phyloP scores from a whole-genome alignment of 2,113 vertebrate genomes.

The Oophaga pumilio region DNA sequence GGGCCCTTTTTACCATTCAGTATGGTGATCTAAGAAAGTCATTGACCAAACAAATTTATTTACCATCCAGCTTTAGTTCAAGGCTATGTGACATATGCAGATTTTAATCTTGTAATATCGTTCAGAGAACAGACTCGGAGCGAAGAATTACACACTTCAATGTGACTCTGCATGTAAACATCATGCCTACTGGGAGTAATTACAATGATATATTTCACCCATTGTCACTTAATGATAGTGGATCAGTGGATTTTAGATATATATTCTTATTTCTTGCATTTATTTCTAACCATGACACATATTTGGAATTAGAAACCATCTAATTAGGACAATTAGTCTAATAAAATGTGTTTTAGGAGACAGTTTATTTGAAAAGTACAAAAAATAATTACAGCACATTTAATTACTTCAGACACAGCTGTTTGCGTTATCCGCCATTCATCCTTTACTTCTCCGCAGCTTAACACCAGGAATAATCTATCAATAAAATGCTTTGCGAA shows the following conservation, averaged over 20 bases:
- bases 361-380: constrained; percentile 56
- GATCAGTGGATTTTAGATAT: constrained; percentile 44
- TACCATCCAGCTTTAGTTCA: neutral
- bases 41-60: neutral
- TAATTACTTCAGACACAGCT: constrained; percentile 52
- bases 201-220: constrained; percentile 51
- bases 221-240: constrained; percentile 54
- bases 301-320: constrained; percentile 48
- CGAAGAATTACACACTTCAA: constrained; percentile 33
- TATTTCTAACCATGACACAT: constrained; percentile 22
- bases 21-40: neutral
- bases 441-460: constrained; percentile 24
- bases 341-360: constrained; percentile 54
- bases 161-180: constrained; percentile 55
- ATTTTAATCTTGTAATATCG: constrained; percentile 23
- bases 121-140: constrained; percentile 10
- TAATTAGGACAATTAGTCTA: constrained; percentile 58
- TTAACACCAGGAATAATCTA: constrained; percentile 41
- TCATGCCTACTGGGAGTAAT: constrained; percentile 54
- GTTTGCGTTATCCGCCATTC: constrained; percentile 35
- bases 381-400: constrained; percentile 53
- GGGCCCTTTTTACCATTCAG: neutral
- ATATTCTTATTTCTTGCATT: constrained; percentile 38
- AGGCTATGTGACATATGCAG: neutral
- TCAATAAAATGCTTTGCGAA: constrained; percentile 21